Base-by-base conservation (phyloP, 2,797 vertebrate species). In the Helicolenus hilgendorfi region DNA sequence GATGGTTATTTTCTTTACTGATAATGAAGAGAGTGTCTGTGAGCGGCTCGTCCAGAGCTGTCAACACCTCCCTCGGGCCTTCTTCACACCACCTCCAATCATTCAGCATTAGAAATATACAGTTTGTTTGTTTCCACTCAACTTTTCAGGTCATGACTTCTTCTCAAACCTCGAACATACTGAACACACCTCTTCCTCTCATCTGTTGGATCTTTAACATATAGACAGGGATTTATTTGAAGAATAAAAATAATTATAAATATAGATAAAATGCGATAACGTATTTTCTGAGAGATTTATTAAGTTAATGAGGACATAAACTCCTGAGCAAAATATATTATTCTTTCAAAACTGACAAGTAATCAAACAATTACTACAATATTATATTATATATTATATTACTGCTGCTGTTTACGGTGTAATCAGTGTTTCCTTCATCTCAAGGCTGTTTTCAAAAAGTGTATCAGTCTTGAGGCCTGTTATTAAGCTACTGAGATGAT, bases 1-100 rank as follows among this genome's bases (percentile, higher is more conserved):
- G 64, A 35, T 69, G 72, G 7, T 88, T 93, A 71, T 92, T 92
- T 93, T 90, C 86, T 76, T 87, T 60, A 2, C 72, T 62, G 81
- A 84, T 84, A 83, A 88, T 81, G 81, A 87, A 87, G 77, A 92
- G 69, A 68, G 68, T 35, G 71, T 82, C 79, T 75, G 75, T 18
- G 11, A 92, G 65, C 36, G n/a, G 56, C 80, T 81, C 20, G 20
- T 85, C 13, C 56, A 59, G 38, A 85, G 78, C 90, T 78, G 86
- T 89, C 88, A 71, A 73, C 89, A 49, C 72, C 77, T 71, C 63
- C 85, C 56, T 33, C 31, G 3, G 77, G 82, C 24, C 71, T 35
- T 58, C 68, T 29, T 58, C 79, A 74, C 85, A 60, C 71, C 62
- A 3, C 60, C 65, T 84, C 68, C 7, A 38, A 84, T 75, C 71